A percentile compares a stretch with the other conserved stretches of the same genome.
These are phyloP conservation scores for Pyxicephalus adspersus DNA, from an alignment of 2,113 vertebrate species.

Conservation along the genomic window DNA sequence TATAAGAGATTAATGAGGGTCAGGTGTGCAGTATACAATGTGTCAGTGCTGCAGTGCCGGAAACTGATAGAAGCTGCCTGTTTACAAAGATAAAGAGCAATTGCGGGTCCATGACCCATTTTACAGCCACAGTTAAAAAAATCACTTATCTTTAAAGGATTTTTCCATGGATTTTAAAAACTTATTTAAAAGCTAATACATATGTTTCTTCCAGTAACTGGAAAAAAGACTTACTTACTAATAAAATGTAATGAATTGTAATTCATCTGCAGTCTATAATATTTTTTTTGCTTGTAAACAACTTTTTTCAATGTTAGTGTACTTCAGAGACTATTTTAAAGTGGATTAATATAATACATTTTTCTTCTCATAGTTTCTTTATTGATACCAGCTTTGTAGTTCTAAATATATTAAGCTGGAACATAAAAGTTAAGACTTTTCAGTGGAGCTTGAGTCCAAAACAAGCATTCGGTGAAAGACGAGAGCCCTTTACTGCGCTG, in stretches of 20 bases:
- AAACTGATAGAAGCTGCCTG: no score
- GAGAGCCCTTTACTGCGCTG: not conserved
- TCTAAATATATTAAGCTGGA: conserved; percentile 34
- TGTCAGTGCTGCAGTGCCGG: no score
- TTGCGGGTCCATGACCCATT: no score
- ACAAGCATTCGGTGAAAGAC: conserved; percentile 40
- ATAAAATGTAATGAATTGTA: not conserved
- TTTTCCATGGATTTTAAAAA: no score
- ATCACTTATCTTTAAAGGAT: no score
- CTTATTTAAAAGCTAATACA: no score
- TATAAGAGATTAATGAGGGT: no score
- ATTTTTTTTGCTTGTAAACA: conserved; percentile 8
- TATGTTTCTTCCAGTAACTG: no score
- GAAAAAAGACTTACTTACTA: no score
- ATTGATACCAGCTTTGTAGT: conserved; percentile 46
- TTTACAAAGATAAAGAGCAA: no score
- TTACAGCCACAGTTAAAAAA: no score
- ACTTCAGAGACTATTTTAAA: conserved; percentile 3
- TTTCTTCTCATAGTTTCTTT: conserved; percentile 42
- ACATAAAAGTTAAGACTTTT: conserved; percentile 14
- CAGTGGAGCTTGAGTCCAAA: conserved; percentile 18
- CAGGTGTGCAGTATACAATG: no score
- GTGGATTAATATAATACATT: conserved; percentile 10
- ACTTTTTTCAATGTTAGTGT: not conserved
- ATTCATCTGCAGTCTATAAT: not conserved